Percentiles rank a stretch among this genome's conserved stretches.
Conservation (phyloP, 2,888 invertebrate species). For the Eueremaeus valkanovi region DNA sequence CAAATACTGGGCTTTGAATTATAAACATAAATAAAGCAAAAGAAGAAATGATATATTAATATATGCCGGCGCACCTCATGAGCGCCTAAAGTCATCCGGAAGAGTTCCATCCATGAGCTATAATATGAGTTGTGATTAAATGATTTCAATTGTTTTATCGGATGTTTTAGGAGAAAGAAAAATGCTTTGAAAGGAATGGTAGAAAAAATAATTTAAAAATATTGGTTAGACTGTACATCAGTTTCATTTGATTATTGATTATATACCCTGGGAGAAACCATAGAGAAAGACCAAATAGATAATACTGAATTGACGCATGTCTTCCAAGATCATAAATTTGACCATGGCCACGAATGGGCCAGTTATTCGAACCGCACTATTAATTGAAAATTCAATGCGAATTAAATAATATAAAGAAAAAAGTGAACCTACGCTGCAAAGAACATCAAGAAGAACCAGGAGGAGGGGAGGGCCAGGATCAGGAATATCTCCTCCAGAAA, state of each 20-base stretch:
- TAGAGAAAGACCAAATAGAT: slow-evolving; percentile 91
- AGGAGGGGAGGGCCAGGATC: slow-evolving; percentile 86
- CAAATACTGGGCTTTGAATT: too few species aligned
- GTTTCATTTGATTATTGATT: slow-evolving; percentile 59
- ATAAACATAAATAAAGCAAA: too few species aligned
- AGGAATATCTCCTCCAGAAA: slow-evolving; percentile 85
- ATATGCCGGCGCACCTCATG: too few species aligned
- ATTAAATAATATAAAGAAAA: slow-evolving; percentile 17
- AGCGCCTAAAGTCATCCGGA: slow-evolving; percentile 95
- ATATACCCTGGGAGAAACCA: slow-evolving; percentile 83
- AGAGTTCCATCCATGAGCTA: slow-evolving; percentile 94
- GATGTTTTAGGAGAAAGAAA: slow-evolving; percentile 82
- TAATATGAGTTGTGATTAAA: slow-evolving; percentile 54
- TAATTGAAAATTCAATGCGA: slow-evolving; percentile 53
- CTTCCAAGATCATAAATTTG: slow-evolving; percentile 97
- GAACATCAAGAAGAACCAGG: slow-evolving; percentile 97
- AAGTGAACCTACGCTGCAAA: slow-evolving; percentile 78
- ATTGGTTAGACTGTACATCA: background rate
- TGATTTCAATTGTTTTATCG: slow-evolving; percentile 57
- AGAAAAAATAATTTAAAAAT: background rate
- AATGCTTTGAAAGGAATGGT: slow-evolving; percentile 54
- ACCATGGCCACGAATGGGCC: slow-evolving; percentile 99
- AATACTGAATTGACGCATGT: slow-evolving; percentile 96
- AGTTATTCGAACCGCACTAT: slow-evolving; percentile 80
- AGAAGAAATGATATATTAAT: too few species aligned